Percentiles rank a stretch among this genome's conserved stretches.
Evolutionary conservation across 2,888 invertebrate species (phyloP).

Genomic region (Lycia hirtaria): DNA sequence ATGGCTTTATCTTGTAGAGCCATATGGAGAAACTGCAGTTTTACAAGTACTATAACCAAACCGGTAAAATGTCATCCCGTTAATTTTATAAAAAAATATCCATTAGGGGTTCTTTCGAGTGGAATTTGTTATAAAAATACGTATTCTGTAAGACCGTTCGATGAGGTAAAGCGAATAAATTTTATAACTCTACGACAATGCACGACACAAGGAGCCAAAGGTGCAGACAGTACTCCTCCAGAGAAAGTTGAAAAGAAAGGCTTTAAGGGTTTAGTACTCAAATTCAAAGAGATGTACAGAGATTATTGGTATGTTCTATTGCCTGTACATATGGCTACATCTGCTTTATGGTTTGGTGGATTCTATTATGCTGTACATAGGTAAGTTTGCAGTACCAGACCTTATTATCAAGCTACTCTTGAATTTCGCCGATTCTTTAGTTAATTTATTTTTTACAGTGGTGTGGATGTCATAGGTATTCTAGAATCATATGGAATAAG

Average conservation of each 20-base stretch:
- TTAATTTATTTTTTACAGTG: conserved; percentile 87
- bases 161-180: conserved; percentile 47
- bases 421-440: not conserved
- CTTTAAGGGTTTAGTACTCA: conserved; percentile 83
- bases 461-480: conserved; percentile 93
- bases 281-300: conserved; percentile 95
- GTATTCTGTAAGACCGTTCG: conserved; percentile 41
- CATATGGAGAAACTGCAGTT: conserved; percentile 61
- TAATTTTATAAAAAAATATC: conserved; percentile 52
- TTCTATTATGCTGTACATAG: conserved; percentile 95
- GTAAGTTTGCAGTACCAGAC: conserved; percentile 82
- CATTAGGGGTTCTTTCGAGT: conserved; percentile 60
- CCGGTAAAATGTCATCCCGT: conserved; percentile 60
- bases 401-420: not conserved
- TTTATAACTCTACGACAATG: conserved; percentile 49
- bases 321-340: conserved; percentile 96
- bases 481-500: conserved; percentile 92
- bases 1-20: conserved; percentile 72
- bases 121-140: conserved; percentile 57
- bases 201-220: conserved; percentile 47
- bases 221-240: conserved; percentile 43
- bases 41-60: conserved; percentile 62
- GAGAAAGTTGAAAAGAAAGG: conserved; percentile 72
- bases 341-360: conserved; percentile 93
- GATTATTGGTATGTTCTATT: conserved; percentile 98